A percentile compares a stretch with the other conserved stretches of the same genome.
phyloP scores from a whole-genome alignment of 2,797 vertebrate genomes.

The Geotrypetes seraphini region DNA sequence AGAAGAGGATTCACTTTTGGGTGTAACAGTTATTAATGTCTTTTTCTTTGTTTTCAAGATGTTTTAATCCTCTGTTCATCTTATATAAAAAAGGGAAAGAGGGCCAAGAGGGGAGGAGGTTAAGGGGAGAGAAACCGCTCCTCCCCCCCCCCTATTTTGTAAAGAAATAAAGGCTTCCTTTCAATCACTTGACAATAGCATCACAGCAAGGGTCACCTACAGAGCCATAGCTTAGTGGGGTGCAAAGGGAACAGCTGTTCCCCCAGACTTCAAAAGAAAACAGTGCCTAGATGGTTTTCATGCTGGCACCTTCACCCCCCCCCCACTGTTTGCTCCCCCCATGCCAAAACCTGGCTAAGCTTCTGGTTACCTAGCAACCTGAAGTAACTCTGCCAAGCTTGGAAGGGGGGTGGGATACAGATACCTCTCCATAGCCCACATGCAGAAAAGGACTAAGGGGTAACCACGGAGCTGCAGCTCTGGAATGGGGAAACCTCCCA shows the following conservation, averaged over 20 bases:
- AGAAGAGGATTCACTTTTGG: too few species aligned
- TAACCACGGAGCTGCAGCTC: background rate
- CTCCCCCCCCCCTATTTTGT: too few species aligned
- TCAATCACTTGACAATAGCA: slow-evolving; percentile 37
- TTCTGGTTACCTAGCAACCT: too few species aligned
- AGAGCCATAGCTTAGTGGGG: too few species aligned
- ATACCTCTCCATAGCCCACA: background rate
- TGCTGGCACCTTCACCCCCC: too few species aligned
- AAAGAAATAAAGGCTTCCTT: slow-evolving; percentile 24
- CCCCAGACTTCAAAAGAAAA: too few species aligned
- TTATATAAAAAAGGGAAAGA: background rate
- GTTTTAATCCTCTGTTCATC: background rate
- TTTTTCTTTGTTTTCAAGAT: background rate
- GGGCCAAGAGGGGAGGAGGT: slow-evolving; percentile 20
- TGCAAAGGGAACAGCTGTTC: too few species aligned
- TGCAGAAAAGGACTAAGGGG: background rate
- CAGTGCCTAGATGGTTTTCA: too few species aligned
- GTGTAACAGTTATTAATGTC: background rate
- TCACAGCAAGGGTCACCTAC: slow-evolving; percentile 25
- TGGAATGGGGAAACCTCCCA: background rate
- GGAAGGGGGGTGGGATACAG: slow-evolving; percentile 9
- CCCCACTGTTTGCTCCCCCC: too few species aligned
- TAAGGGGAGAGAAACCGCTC: slow-evolving; percentile 23
- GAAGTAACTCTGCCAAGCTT: slow-evolving; percentile 1
- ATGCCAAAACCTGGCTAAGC: too few species aligned